These are phyloP conservation scores for Acanthiza pusilla DNA, from an alignment of 2,797 vertebrate genomes.

Conservation along the genomic window DNA sequence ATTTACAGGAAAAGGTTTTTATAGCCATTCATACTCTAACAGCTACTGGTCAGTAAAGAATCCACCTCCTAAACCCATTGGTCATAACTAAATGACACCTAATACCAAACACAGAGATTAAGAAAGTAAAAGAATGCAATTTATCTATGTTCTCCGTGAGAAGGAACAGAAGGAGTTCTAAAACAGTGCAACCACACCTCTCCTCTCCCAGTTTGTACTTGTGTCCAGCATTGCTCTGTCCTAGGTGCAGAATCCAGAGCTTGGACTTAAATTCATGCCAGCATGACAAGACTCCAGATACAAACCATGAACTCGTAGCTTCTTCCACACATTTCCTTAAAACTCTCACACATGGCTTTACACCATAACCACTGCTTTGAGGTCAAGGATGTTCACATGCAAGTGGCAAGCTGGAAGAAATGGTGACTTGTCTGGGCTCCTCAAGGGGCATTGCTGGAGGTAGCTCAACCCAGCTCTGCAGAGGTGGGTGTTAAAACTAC, in stretches of 20 bases:
- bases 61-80: no score
- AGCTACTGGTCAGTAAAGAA: no score
- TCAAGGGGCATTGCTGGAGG: not conserved
- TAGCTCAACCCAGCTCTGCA: not conserved
- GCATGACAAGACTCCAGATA: not conserved
- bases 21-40: no score
- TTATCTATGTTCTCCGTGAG: no score
- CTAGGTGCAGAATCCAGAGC: not conserved
- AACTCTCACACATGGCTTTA: accelerated
- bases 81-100: no score
- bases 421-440: not conserved
- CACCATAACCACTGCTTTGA: accelerated
- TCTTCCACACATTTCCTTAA: not conserved
- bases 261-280: not conserved
- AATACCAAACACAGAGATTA: no score
- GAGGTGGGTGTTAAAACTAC: not conserved
- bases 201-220: not conserved
- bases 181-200: no score
- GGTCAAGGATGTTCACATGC: accelerated
- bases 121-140: no score
- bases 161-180: no score
- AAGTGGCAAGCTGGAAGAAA: not conserved
- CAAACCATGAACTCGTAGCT: not conserved
- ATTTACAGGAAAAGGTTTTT: no score
- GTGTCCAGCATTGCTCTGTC: accelerated